Conservation (phyloP, 2,113 vertebrate genomes). For the Seriola dumerili region DNA sequence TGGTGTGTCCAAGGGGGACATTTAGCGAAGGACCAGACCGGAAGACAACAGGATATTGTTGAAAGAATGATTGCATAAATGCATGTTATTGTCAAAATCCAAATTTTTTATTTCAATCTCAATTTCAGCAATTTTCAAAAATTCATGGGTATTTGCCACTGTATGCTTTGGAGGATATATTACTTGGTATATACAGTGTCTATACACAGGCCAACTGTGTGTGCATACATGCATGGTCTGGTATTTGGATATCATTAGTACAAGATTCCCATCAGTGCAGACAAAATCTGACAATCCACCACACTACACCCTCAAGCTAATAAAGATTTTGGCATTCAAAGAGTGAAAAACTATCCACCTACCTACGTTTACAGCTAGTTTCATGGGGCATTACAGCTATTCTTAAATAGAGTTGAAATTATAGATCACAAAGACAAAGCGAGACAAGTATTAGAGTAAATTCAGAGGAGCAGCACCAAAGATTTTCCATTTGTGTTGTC, state of each 20-base stretch:
- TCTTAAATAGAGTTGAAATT: slow-evolving; percentile 1
- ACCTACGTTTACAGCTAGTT: not conserved
- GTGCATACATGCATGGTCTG: not conserved
- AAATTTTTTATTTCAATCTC: not conserved
- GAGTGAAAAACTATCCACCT: slow-evolving; percentile 20
- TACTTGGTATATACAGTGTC: not conserved
- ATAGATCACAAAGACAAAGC: slow-evolving; percentile 1
- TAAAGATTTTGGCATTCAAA: not conserved
- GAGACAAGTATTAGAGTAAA: not conserved
- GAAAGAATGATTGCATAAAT: not conserved
- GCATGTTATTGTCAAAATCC: not conserved
- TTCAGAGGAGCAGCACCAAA: not conserved
- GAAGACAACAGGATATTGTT: too few species aligned
- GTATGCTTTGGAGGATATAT: not conserved
- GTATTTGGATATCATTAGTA: not conserved
- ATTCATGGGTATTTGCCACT: not conserved
- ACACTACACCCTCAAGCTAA: not conserved
- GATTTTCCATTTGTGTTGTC: slow-evolving; percentile 29
- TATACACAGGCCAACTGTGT: not conserved
- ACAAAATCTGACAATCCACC: slow-evolving; percentile 15
- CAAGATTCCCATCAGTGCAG: slow-evolving; percentile 2
- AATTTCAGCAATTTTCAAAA: not conserved
- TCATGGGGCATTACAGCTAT: not conserved
- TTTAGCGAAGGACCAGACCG: too few species aligned
- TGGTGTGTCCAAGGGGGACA: too few species aligned